These are phyloP conservation scores for Sclerodermus sp. DNA, from an alignment of 2,888 invertebrate species.

Conservation along the genomic window DNA sequence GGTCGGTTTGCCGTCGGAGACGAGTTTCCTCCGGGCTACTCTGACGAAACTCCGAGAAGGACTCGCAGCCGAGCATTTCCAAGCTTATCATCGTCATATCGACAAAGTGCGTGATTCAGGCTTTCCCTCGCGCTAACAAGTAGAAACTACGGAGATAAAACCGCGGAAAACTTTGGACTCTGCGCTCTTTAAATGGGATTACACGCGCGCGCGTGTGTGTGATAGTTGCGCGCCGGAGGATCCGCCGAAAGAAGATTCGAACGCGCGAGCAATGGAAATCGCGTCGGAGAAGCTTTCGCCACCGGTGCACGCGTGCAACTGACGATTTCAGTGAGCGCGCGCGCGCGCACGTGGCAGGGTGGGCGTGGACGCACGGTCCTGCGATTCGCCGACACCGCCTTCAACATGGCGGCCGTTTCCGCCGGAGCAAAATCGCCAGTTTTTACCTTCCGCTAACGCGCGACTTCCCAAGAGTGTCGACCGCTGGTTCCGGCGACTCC, in stretches of 20 bases:
- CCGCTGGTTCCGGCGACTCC: too few relatives aligned
- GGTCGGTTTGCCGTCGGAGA: slow-evolving; percentile 9
- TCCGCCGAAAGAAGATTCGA: too few relatives aligned
- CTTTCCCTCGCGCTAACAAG: not conserved
- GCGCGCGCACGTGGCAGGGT: slow-evolving; percentile 48
- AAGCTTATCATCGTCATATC: slow-evolving; percentile 34
- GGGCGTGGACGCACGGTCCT: too few relatives aligned
- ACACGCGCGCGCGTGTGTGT: too few relatives aligned
- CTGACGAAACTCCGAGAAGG: slow-evolving; percentile 52
- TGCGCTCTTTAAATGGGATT: too few relatives aligned
- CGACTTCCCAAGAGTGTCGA: too few relatives aligned
- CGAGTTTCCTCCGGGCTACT: slow-evolving; percentile 54
- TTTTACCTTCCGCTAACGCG: too few relatives aligned
- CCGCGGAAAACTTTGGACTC: too few relatives aligned
- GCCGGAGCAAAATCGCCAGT: not conserved
- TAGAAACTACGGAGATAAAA: too few relatives aligned
- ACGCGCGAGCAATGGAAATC: too few relatives aligned
- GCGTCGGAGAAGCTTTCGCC: slow-evolving; percentile 9
- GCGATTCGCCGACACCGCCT: slow-evolving; percentile 36
- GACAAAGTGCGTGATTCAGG: too few relatives aligned
- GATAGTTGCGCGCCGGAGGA: too few relatives aligned
- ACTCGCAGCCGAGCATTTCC: slow-evolving; percentile 47
- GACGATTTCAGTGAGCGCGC: slow-evolving; percentile 27
- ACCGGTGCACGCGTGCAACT: slow-evolving; percentile 47
- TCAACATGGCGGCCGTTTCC: slow-evolving; percentile 49